Conservation (phyloP, 64 coral and sea anemone genomes). For the Stichodactyla helianthus region DNA sequence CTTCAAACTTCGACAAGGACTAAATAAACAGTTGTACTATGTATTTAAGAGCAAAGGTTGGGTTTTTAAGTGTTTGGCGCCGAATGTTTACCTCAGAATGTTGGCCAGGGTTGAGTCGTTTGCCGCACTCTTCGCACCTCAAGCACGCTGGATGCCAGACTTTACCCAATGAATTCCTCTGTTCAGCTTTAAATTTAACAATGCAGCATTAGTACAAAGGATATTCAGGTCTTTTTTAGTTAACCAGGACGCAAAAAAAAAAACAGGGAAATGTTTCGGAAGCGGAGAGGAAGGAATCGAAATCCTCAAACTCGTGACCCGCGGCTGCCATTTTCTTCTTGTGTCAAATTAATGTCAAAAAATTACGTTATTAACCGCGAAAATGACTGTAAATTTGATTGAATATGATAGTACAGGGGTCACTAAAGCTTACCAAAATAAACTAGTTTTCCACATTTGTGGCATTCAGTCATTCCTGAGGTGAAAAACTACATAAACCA, state of each 20-base stretch:
- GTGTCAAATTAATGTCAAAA: background rate
- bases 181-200: constrained; percentile 64
- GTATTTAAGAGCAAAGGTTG: background rate
- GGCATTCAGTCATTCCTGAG: constrained; percentile 86
- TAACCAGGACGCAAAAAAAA: background rate
- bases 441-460: constrained; percentile 90
- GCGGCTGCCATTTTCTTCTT: background rate
- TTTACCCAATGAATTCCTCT: constrained; percentile 95
- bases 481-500: background rate
- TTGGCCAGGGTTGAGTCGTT: constrained; percentile 90
- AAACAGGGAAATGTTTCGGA: background rate
- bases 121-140: constrained; percentile 94
- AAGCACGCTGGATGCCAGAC: constrained; percentile 95
- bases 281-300: background rate
- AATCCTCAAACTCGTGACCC: background rate
- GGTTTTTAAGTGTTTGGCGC: background rate
- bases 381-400: background rate
- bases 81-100: constrained; percentile 78
- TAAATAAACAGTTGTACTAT: background rate
- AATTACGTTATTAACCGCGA: background rate
- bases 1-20: background rate
- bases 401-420: background rate
- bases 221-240: background rate
- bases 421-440: constrained; percentile 88
- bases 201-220: background rate